A percentile compares a stretch with the other conserved stretches of the same genome.
Evolutionary conservation across 2,113 vertebrate genomes (phyloP).

Genomic region (Paedocypris sp.): DNA sequence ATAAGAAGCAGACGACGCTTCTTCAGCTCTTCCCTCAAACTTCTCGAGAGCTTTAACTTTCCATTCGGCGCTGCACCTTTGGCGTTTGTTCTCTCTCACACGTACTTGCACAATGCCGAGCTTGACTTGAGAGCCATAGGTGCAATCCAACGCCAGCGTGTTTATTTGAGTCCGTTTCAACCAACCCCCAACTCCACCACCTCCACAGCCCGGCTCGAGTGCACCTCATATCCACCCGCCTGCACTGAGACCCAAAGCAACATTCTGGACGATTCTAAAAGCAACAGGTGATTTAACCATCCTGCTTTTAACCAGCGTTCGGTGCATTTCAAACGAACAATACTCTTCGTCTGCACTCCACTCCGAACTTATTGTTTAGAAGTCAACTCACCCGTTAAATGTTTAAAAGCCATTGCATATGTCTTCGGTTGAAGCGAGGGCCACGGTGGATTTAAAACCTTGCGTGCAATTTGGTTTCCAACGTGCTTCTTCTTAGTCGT

Average conservation of each 20-base stretch:
- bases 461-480: neutral
- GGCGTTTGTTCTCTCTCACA: neutral
- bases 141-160: constrained; percentile 9
- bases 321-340: neutral
- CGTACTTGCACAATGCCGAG: neutral
- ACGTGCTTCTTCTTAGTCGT: neutral
- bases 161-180: constrained; percentile 12
- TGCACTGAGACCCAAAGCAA: too few relatives aligned
- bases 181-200: neutral
- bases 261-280: too few relatives aligned
- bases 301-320: too few relatives aligned
- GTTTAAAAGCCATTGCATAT: neutral
- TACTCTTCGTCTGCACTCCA: neutral
- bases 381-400: neutral
- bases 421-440: neutral
- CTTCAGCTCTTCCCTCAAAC: neutral
- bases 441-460: neutral
- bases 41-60: neutral
- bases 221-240: too few relatives aligned
- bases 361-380: neutral
- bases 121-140: neutral
- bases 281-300: constrained; percentile 9
- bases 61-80: neutral
- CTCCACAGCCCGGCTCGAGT: too few relatives aligned
- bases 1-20: neutral